phyloP scores from a whole-genome alignment of 64 coral and sea anemone species.

The Stichodactyla mertensii region DNA sequence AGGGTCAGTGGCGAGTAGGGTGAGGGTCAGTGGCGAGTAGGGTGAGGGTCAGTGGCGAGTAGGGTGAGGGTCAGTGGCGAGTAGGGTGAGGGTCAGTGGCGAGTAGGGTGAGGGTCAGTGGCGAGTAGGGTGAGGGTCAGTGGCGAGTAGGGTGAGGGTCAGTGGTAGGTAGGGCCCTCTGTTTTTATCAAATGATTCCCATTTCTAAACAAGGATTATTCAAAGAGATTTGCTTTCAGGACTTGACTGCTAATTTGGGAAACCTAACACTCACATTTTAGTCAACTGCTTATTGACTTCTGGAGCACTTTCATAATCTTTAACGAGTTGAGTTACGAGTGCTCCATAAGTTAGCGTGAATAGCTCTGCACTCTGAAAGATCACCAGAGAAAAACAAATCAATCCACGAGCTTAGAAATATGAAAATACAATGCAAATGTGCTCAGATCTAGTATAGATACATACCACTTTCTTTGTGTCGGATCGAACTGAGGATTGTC shows the following conservation, averaged over 20 bases:
- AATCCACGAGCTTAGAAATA: neutral
- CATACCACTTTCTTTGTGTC: slow-evolving; percentile 94
- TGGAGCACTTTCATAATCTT: slow-evolving; percentile 94
- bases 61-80: no score
- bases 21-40: no score
- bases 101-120: neutral
- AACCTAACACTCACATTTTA: slow-evolving; percentile 69
- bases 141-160: neutral
- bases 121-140: neutral
- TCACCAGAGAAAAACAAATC: neutral
- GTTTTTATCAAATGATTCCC: neutral
- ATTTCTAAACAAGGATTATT: no score
- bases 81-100: neutral
- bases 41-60: no score
- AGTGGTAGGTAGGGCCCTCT: neutral
- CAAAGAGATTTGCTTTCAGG: no score
- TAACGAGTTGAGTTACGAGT: slow-evolving; percentile 83
- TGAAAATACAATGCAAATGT: neutral
- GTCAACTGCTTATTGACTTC: slow-evolving; percentile 93
- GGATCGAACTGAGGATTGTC: slow-evolving; percentile 79
- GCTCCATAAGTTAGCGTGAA: slow-evolving; percentile 91
- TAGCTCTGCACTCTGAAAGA: slow-evolving; percentile 76
- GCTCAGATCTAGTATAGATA: neutral
- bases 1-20: no score
- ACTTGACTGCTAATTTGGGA: neutral